Base-by-base conservation (phyloP, 2,113 vertebrate species). In the Sebastes schlegelii region DNA sequence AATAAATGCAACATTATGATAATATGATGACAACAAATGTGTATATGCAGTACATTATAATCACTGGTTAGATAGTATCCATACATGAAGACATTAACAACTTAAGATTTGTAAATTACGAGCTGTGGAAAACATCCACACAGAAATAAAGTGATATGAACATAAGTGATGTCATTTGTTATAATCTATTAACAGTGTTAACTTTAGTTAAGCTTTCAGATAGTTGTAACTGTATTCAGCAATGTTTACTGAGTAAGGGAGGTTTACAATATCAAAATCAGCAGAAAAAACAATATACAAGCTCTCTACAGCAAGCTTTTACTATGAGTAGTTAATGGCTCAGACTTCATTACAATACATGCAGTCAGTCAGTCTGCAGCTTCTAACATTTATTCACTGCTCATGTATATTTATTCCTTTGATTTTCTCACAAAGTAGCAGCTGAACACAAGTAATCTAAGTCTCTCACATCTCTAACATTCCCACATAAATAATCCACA, bases 401-500 rank as follows among this genome's bases (percentile, higher is more conserved):
- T n/a, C 16, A 42, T 74, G 9, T 43, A 11, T 46, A 42, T 69
- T 26, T n/a, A 5, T 43, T 42, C 45, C 6, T 17, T 54, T 16
- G 34, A 42, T 34, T 65, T 70, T 75, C 57, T 43, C 5, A 23
- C 26, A 65, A 48, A 45, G 40, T 0, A 49, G 63, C 70, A 58
- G 51, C 8, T 57, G 12, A 42, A 72, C 42, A 19, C 19, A 9
- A 68, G 10, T 26, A 1, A 19, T 17, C 57, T 23, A 23, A 64
- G 26, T 79, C 19, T 42, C n/a, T 42, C 4, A 43, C 17, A 34
- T n/a, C 49, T 34, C n/a, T 12, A 43, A 67, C 19, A 17, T 74
- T 57, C 4, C 4, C 60, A 78, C n/a, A 34, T 66, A 3, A 74
- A 77, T 67, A 49, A 71, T 66, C 34, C 34, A 55, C 6, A 49